Evolutionary conservation across 2,888 invertebrate genomes (phyloP), one percentile per base, ranked within the genome.

Genomic region (Leucophora obtusa): DNA sequence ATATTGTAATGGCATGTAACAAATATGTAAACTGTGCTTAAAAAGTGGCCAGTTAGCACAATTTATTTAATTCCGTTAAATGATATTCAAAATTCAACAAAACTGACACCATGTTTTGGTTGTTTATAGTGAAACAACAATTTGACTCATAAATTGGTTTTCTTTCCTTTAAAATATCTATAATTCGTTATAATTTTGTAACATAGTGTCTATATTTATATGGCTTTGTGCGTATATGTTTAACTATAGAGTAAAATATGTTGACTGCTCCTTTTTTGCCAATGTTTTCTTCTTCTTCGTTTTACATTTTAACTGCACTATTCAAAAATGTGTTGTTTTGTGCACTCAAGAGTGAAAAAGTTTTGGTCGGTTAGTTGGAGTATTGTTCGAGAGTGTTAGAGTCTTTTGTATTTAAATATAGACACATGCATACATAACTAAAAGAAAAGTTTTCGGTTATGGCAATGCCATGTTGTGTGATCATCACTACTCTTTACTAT

Each of bases 291-390:
- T n/a, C 11, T 60, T 63, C 54, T 79, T 14, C 59, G 58, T 56
- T 24, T 56, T 56, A 9, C 21, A 79, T 70, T 76, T 77, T 51
- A 43, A 35, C 38, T 68, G 51, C 68, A 58, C 58, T 76, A 71
- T 63, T 63, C 35, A 14, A 43, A 79, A 76, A 50, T 77, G 70
- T 81, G 69, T 77, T 28, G 14, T 69, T 65, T 28, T 73, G 81
- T 77, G 73, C 81, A 81, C 69, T 81, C 73, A 70, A 73, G 77
- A 70, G 66, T 81, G 65, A 74, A 73, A 81, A 81, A 81, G 73
- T 77, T 81, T 77, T 77, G 72, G 69, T 81, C 81, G 77, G 81
- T 81, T 77, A 70, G 81, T 73, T 73, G 72, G 65, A 77, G 70
- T 66, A 81, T 81, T 81, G 73, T 81, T 77, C 70, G 50, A 70